phyloP scores from a whole-genome alignment of 2,113 vertebrate species.

The Onychostoma macrolepis region DNA sequence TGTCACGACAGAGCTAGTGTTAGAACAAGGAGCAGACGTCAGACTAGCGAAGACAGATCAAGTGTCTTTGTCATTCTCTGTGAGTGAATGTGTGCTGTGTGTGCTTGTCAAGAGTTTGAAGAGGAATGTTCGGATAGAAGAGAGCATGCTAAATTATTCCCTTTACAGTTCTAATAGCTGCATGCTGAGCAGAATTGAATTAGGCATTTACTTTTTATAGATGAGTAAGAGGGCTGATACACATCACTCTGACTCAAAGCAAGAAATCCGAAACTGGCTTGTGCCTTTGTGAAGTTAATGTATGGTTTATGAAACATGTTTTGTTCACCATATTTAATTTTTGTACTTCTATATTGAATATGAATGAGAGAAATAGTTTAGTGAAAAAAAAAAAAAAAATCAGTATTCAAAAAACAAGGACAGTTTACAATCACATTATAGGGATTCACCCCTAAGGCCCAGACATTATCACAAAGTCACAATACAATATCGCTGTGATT shows the following conservation, averaged over 20 bases:
- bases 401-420: neutral
- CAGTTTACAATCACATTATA: neutral
- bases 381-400: no score
- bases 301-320: neutral
- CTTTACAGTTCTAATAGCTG: neutral
- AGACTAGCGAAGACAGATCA: neutral
- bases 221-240: neutral
- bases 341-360: neutral
- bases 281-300: neutral
- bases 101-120: neutral
- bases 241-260: neutral
- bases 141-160: slow-evolving; percentile 3
- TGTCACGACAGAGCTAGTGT: neutral
- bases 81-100: slow-evolving; percentile 3
- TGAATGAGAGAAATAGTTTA: neutral
- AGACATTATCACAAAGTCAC: no score
- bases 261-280: neutral
- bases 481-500: no score
- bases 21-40: neutral
- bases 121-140: neutral
- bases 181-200: slow-evolving; percentile 39
- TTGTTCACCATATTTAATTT: neutral
- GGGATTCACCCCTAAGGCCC: neutral
- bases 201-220: slow-evolving; percentile 16
- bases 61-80: neutral